These are phyloP conservation scores for Drosophila parabipectinata DNA, from an alignment of 1,140 invertebrate species.

Conservation along the genomic window DNA sequence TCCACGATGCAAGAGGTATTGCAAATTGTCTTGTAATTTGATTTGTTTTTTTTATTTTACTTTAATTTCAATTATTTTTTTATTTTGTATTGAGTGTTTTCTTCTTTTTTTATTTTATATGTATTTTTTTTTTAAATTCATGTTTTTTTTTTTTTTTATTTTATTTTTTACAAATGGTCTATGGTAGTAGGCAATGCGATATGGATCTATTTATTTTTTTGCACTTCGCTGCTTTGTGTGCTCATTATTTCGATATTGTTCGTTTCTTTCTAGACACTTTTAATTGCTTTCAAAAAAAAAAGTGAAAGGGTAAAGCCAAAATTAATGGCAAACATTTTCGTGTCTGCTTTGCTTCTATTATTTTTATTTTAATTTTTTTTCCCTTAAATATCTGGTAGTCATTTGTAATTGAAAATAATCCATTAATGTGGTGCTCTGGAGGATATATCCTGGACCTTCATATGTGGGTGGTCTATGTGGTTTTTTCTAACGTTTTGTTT, in stretches of 20 bases:
- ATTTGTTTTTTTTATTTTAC: slow-evolving; percentile 72
- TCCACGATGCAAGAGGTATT: no score
- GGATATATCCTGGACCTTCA: not conserved
- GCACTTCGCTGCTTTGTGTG: slow-evolving; percentile 51
- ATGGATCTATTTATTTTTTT: no score
- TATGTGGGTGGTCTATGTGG: slow-evolving; percentile 32
- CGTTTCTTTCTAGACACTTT: slow-evolving; percentile 30
- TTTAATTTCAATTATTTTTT: slow-evolving; percentile 36
- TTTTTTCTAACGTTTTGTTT: slow-evolving; percentile 33
- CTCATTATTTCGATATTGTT: slow-evolving; percentile 74
- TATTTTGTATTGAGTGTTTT: no score
- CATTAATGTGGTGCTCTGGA: slow-evolving; percentile 7
- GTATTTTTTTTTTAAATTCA: slow-evolving; percentile 28
- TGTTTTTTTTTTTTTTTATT: slow-evolving; percentile 31
- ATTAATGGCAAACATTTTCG: not conserved
- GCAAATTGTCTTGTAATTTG: slow-evolving; percentile 9
- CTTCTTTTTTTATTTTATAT: slow-evolving; percentile 16
- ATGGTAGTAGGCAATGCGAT: no score
- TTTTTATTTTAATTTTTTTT: not conserved
- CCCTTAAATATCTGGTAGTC: not conserved
- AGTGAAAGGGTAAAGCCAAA: slow-evolving; percentile 1
- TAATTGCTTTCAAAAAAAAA: slow-evolving; percentile 47
- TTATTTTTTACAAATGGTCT: slow-evolving; percentile 3
- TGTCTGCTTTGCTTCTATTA: not conserved
- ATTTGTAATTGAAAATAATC: no score